phyloP scores from a whole-genome alignment of 2,888 invertebrate genomes.

The Mimas tiliae region DNA sequence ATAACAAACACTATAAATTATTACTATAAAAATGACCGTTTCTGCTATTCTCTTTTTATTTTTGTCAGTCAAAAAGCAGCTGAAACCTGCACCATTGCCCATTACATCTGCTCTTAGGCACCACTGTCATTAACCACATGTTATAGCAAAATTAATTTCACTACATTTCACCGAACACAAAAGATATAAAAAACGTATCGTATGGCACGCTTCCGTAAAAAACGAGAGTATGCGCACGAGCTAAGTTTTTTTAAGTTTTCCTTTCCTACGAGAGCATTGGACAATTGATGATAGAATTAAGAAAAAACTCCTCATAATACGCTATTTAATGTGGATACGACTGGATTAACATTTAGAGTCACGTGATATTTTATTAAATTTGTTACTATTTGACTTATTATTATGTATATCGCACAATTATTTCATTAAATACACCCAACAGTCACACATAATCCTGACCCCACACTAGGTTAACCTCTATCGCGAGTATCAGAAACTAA shows the following conservation, averaged over 20 bases:
- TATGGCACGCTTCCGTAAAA: constrained; percentile 68
- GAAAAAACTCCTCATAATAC: constrained; percentile 60
- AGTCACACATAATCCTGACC: too few relatives aligned
- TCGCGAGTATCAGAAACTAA: too few relatives aligned
- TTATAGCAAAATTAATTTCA: constrained; percentile 66
- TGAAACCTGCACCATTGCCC: constrained; percentile 44
- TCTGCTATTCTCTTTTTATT: constrained; percentile 14
- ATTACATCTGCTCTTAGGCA: constrained; percentile 55
- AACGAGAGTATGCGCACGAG: constrained; percentile 78
- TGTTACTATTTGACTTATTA: background rate
- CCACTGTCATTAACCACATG: constrained; percentile 67
- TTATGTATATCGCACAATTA: background rate
- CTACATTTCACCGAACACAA: constrained; percentile 62
- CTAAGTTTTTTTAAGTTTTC: constrained; percentile 61
- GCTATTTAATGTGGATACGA: constrained; percentile 55
- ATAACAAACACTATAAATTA: background rate
- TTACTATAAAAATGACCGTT: constrained; percentile 9
- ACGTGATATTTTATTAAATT: background rate
- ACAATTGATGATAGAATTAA: constrained; percentile 79
- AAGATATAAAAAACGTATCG: constrained; percentile 57
- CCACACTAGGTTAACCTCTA: too few relatives aligned
- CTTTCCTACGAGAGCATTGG: constrained; percentile 59
- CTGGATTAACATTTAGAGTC: background rate
- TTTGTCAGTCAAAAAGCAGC: constrained; percentile 32
- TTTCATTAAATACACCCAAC: too few relatives aligned